Base-by-base conservation (phyloP, 2,888 invertebrate genomes). In the Lithophane leautieri region DNA sequence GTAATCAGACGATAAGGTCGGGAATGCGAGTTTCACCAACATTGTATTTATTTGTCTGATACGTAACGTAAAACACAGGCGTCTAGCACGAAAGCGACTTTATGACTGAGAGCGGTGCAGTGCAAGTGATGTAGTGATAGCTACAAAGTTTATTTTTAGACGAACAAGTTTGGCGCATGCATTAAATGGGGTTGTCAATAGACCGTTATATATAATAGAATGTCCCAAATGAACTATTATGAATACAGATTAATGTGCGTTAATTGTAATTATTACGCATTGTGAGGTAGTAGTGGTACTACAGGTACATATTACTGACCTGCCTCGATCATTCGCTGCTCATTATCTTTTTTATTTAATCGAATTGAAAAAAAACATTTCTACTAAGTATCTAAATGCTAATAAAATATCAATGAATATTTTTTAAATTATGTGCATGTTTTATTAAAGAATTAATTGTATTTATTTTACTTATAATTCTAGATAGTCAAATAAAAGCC, bases 1-100 rank as follows among this genome's bases (percentile, higher is more conserved):
- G 70, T 93, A 94, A 40, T 91, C 88, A 47, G 91, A 88, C 71
- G 89, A 86, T 47, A 93, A 83, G 42, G 91, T 88, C 52, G 94
- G 93, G 79, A 94, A 94, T 61, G 93, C 87, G 19, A 95, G 90
- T 90, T 96, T 96, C 81, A 94, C 93, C 78, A 95, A 84, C 95
- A 95, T 95, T 87, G 76, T 91, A 67, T 70, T 56, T 28, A 73
- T 78, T 94, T 86, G 75, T 91, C 56, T 79, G 50, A 79, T 79
- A 34, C 67, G 74, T 62, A 78, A 81, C 72, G 76, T 81, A 75
- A 78, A 79, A 89, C 90, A 91, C 95, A 88, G 87, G 91, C 93
- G 92, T 82, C 72, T 92, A 65, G 83, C 76, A 63, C 90, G 89
- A 89, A 87, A 90, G 88, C 91, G 84, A 70, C 71, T 78, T 81